Base-by-base conservation (phyloP, 2,113 vertebrate genomes). In the Camelus dromedarius region DNA sequence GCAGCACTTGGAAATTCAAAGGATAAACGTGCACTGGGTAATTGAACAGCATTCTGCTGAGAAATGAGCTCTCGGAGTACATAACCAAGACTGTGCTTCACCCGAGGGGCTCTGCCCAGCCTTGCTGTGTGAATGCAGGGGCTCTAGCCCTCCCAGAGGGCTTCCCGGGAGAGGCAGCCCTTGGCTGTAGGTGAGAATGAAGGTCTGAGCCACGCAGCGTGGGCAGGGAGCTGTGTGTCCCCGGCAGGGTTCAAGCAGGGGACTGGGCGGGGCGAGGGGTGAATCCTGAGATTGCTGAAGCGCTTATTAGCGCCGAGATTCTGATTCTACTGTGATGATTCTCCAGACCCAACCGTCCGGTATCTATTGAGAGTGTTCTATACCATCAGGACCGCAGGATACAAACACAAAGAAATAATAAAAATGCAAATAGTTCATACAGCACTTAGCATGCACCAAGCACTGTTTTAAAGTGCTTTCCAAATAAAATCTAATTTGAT, bases 31-130 rank as follows among this genome's bases (percentile, higher is more conserved):
- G 35, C 86, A 28, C 0, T 0, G 67, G 20, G 16, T 89, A 83
- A 94, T 75, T 82, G 92, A 94, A 84, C 66, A 86, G 92, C 5
- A 3, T 67, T 77, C 90, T 84, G 62, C 50, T 92, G 93, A 92
- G 56, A 96, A 92, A 73, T 2, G 52, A 91, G 54, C 86, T 56
- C 82, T 94, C 76, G 46, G 76, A 60, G 60, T 79, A 85, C 58
- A 77, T 84, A 64, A 72, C 52, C 9, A 26, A 66, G 89, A 76
- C 87, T 8, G 30, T 89, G 64, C 93, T 66, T 89, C 89, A 81
- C 32, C 18, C 3, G 38, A 35, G 38, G 79, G 89, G 20, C 30
- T 15, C 42, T 42, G 12, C 24, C 56, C 35, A 5, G 11, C 18
- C 62, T 77, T 8, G 1, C 54, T 73, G 20, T 54, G 84, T 48